Base-by-base conservation (phyloP, 2,113 vertebrate species). In the Myiozetetes cayanensis region DNA sequence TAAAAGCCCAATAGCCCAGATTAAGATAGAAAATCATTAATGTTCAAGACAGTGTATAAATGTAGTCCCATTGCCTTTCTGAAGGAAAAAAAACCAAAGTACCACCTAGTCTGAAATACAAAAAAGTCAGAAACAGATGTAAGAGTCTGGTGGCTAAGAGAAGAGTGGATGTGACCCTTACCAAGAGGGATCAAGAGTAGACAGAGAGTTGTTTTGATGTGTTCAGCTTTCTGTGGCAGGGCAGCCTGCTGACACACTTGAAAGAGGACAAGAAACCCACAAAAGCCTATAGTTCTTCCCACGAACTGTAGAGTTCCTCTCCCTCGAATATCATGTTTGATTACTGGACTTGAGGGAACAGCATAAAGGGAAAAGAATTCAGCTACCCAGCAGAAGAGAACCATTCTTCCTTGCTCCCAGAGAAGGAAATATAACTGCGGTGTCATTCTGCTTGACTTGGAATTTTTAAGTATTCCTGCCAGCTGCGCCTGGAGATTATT, bases 371-470 rank as follows among this genome's bases (percentile, higher is more conserved):
- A 92, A 86, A 27, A 78, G 21, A 84, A 65, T 47, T 94, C 80
- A 74, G 83, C 56, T 89, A 74, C 79, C 76, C 35, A 59, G 77
- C 56, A 88, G 56, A 79, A 87, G 83, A 93, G 58, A 88, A 65
- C 37, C 27, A 28, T 50, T 87, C 79, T 84, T 67, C 30, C n/a
- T 53, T 44, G 43, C 71, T 95, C 53, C 50, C 41, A 77, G 39
- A 86, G 63, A 80, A 92, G 39, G 62, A 96, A 95, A 93, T 35
- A 3, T 24, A 96, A 83, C 88, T 89, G 65, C 79, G 80, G 35
- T 78, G 65, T 86, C 79, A 90, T 66, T 86, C 63, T 93, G 75
- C 62, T 53, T 94, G 92, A 90, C 90, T 82, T 86, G 83, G 72
- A 39, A 88, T 59, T 59, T 59, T n/a, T 59, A 59, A 59, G 23